phyloP scores from a whole-genome alignment of 1,140 invertebrate genomes.

The Grapholita molesta region DNA sequence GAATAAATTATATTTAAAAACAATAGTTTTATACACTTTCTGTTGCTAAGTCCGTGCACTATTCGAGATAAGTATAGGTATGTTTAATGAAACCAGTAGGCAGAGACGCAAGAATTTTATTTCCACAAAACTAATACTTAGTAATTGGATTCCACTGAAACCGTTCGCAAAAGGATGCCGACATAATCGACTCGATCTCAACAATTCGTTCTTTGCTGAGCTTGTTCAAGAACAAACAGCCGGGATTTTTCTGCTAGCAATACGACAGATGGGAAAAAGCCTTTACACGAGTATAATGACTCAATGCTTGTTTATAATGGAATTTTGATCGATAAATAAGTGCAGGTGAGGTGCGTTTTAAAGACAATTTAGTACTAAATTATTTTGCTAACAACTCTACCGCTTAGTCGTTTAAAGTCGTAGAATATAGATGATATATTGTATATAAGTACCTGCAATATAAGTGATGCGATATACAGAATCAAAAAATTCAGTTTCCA shows the following conservation, averaged over 20 bases:
- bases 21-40: not conserved
- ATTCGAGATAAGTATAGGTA: not conserved
- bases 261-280: not conserved
- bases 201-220: conserved; percentile 4
- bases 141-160: not conserved
- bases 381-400: too few species aligned
- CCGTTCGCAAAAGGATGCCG: not conserved
- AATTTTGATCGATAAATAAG: not conserved
- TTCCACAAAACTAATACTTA: not conserved
- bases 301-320: not conserved
- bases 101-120: not conserved
- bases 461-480: conserved; percentile 29
- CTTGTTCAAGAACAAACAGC: conserved; percentile 10
- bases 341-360: too few species aligned
- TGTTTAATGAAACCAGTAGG: not conserved
- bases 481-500: conserved; percentile 33
- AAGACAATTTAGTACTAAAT: too few species aligned
- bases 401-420: too few species aligned
- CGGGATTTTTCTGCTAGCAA: not conserved
- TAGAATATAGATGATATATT: too few species aligned
- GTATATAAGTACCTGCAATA: conserved; percentile 27
- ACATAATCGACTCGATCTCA: not conserved
- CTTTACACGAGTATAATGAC: not conserved
- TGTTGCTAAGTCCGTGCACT: not conserved
- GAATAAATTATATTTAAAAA: too few species aligned